phyloP scores from a whole-genome alignment of 2,888 invertebrate genomes.

The Tetrapedia diversipes region DNA sequence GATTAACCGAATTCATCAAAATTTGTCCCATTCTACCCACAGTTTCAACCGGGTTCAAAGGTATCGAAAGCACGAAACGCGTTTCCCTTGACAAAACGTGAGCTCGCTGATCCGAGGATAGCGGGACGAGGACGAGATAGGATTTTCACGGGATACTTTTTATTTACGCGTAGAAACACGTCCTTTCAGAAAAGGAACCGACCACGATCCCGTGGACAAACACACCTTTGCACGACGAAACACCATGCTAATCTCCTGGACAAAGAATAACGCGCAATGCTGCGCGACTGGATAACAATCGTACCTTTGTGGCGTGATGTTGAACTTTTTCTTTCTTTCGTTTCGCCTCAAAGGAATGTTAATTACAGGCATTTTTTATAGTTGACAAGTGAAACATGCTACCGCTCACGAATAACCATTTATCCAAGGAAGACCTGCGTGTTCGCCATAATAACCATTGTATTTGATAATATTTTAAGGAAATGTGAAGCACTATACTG shows the following conservation, averaged over 20 bases:
- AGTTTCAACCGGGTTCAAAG: not conserved
- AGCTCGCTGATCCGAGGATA: not conserved
- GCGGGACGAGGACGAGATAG: too few species aligned
- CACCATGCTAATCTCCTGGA: not conserved
- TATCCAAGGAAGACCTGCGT: too few species aligned
- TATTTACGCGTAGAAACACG: not conserved
- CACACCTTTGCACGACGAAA: not conserved
- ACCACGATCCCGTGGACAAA: not conserved
- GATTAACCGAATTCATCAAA: too few species aligned
- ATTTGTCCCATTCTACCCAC: too few species aligned
- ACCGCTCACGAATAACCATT: too few species aligned
- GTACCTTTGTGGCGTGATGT: not conserved
- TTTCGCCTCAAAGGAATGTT: not conserved
- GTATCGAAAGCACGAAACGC: constrained; percentile 2
- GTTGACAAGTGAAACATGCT: too few species aligned
- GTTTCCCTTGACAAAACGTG: not conserved
- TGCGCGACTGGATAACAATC: not conserved
- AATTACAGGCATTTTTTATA: too few species aligned
- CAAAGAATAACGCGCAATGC: not conserved
- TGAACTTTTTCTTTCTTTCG: not conserved
- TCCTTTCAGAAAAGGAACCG: not conserved
- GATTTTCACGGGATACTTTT: not conserved
- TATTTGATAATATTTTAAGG: too few species aligned
- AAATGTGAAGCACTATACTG: too few species aligned
- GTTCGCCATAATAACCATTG: too few species aligned